Conservation (phyloP, 2,888 invertebrate species). For the Tipula unca region DNA sequence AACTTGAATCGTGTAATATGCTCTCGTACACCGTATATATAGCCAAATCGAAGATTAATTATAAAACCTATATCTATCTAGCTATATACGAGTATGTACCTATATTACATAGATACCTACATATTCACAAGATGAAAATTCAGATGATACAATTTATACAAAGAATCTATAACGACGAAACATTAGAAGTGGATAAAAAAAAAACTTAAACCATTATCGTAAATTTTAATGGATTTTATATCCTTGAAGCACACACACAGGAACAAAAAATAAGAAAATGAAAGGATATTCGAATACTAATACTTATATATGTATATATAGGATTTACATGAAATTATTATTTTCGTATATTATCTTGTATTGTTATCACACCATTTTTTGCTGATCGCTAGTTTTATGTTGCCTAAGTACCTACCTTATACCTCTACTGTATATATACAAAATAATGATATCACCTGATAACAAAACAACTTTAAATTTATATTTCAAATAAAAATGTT, state of each 20-base stretch:
- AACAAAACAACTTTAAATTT: background rate
- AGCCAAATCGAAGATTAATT: background rate
- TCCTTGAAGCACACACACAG: background rate
- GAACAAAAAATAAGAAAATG: background rate
- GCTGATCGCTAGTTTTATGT: background rate
- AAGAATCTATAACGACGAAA: background rate
- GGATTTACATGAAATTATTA: slow-evolving; percentile 8
- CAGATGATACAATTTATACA: background rate
- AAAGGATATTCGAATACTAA: background rate
- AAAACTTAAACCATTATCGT: background rate
- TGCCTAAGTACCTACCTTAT: background rate
- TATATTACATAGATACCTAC: no score
- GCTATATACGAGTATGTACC: background rate
- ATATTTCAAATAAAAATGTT: background rate
- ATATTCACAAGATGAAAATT: background rate
- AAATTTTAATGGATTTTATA: background rate
- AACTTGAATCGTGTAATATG: background rate
- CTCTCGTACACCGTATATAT: background rate
- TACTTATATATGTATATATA: background rate
- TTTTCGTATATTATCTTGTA: background rate
- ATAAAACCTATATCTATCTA: background rate
- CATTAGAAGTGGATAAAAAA: background rate
- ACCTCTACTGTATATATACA: background rate
- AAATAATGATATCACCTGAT: background rate
- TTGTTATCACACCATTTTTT: background rate